Percentiles rank a stretch among this genome's conserved stretches.
Conservation (phyloP, 2,113 vertebrate genomes). For the Aepyceros melampus region DNA sequence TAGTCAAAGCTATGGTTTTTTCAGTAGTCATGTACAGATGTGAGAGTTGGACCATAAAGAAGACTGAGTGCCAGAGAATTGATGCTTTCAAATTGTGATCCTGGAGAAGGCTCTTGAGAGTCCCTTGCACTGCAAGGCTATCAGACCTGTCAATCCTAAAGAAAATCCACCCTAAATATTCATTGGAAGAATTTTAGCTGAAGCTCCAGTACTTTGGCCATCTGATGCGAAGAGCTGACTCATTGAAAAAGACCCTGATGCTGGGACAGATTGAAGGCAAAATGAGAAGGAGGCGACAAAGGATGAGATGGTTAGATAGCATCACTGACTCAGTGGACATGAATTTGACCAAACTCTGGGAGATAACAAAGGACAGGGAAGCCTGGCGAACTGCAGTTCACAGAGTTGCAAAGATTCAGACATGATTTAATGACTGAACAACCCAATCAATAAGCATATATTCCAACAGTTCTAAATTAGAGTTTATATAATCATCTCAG, state of each 20-base stretch:
- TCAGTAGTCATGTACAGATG: neutral
- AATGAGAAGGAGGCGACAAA: neutral
- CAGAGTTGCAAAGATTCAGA: neutral
- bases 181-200: neutral
- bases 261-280: neutral
- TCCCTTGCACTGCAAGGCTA: neutral
- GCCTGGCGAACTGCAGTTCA: neutral
- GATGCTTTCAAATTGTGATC: neutral
- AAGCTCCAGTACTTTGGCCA: neutral
- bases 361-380: neutral
- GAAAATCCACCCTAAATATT: neutral
- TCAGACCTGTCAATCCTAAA: neutral
- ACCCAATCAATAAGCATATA: neutral
- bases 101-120: neutral
- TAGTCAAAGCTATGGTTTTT: neutral
- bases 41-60: neutral
- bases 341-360: neutral
- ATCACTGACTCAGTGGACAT: neutral
- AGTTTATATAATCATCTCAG: neutral
- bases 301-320: neutral
- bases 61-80: neutral
- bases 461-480: neutral
- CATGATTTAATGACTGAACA: neutral
- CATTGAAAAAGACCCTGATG: neutral
- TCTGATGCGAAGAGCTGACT: neutral